Evolutionary conservation across 2,797 vertebrate species (phyloP), one percentile per base, ranked within the genome.

Genomic region (Mormyrus hasselquistii): DNA sequence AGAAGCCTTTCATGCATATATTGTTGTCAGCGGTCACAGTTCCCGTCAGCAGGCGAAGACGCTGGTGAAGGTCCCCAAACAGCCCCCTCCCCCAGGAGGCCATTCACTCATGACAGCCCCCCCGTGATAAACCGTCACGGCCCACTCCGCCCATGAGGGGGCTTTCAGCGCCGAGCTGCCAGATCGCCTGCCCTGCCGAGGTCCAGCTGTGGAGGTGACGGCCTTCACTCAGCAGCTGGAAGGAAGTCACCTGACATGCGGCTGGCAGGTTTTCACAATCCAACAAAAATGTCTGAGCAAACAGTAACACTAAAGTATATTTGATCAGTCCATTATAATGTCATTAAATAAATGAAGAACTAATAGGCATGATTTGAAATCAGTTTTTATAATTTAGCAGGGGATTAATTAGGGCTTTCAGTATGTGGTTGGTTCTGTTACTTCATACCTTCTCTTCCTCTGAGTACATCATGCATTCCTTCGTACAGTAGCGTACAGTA

Each of bases 151-250:
- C 88, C 87, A 89, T 88, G 92, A 85, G 93, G 91, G 91, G 91
- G 91, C 92, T 92, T 94, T 95, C 94, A 94, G 93, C 92, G 79
- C 84, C 0, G 89, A 89, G 92, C 90, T 91, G 92, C 90, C 92
- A 90, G 90, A 89, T 93, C 92, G 92, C 91, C 92, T 50, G n/a
- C 91, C 79, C 91, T 90, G 59, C 41, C 55, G 82, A 91, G 49
- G 14, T 94, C 94, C 94, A 90, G 91, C 94, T 69, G 94, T 7
- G 92, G 55, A 89, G 57, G 92, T 94, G 94, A 94, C 94, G 93
- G 93, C 91, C 94, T 94, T 94, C 94, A 95, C 95, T 95, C 94
- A 92, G 92, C 91, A 91, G 91, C 93, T 90, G 91, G 92, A 90
- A 93, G 87, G 89, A 93, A 93, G 92, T 94, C 82, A 91, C 91